phyloP scores from a whole-genome alignment of 1,140 invertebrate genomes.

The Aricia agestis region DNA sequence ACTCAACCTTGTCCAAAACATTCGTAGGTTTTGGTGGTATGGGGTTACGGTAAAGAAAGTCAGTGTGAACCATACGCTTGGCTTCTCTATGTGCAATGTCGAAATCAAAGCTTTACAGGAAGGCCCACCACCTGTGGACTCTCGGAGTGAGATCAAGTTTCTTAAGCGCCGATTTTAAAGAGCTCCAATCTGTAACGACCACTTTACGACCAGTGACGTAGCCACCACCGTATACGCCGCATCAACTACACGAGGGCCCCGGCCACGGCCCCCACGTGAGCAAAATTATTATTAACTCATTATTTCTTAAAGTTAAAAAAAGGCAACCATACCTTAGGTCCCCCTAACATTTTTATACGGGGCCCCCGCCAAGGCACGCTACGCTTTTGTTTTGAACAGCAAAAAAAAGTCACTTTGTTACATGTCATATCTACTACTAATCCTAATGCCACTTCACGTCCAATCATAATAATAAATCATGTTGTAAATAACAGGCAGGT shows the following conservation, averaged over 20 bases:
- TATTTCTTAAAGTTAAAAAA: no score
- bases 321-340: no score
- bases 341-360: no score
- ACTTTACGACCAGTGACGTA: conserved; percentile 13
- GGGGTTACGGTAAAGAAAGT: conserved; percentile 22
- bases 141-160: conserved; percentile 23
- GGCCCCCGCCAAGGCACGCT: no score
- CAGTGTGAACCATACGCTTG: conserved; percentile 19
- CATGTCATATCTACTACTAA: not conserved
- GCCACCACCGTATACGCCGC: no score
- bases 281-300: no score
- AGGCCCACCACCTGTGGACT: conserved; percentile 28
- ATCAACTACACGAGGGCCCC: conserved; percentile 20
- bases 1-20: conserved; percentile 7
- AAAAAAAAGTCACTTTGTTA: not conserved
- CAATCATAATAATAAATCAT: not conserved
- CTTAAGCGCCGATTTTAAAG: conserved; percentile 13
- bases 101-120: conserved; percentile 24
- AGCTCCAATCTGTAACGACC: conserved; percentile 23
- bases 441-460: not conserved
- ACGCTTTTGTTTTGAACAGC: not conserved
- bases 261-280: no score
- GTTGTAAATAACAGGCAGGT: not conserved
- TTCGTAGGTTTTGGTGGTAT: not conserved
- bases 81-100: conserved; percentile 17